Conservation (phyloP, 2,113 vertebrate genomes). For the Marmota flaviventris region DNA sequence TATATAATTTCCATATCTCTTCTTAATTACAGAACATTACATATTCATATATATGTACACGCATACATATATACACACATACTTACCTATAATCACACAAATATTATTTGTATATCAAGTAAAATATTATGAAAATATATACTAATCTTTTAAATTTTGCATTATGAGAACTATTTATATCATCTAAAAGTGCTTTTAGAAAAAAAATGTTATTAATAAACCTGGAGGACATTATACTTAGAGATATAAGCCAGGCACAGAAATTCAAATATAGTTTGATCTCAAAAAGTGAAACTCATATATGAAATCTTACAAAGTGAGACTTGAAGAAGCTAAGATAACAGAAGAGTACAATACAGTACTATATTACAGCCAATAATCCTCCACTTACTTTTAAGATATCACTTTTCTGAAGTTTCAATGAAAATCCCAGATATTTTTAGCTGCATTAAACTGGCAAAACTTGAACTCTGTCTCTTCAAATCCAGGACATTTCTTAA, state of each 20-base stretch:
- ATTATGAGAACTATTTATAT: neutral
- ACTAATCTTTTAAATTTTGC: neutral
- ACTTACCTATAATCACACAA: too few relatives aligned
- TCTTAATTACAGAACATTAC: neutral
- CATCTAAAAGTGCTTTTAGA: neutral
- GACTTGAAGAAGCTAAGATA: too few relatives aligned
- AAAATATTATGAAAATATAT: neutral
- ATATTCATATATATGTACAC: neutral
- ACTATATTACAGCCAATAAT: neutral
- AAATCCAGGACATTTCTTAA: neutral
- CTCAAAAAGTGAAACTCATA: neutral
- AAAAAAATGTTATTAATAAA: neutral
- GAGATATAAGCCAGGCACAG: neutral
- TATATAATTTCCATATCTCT: neutral
- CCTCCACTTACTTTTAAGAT: neutral
- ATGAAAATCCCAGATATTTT: neutral
- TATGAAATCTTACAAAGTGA: neutral
- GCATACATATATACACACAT: neutral
- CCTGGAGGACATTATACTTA: neutral
- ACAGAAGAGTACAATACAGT: neutral
- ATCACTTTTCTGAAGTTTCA: neutral
- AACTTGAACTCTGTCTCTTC: too few relatives aligned
- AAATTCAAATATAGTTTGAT: neutral
- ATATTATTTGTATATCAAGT: neutral
- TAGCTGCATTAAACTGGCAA: neutral